Base-by-base conservation (phyloP, 2,113 vertebrate genomes). In the Onychostruthus taczanowskii region DNA sequence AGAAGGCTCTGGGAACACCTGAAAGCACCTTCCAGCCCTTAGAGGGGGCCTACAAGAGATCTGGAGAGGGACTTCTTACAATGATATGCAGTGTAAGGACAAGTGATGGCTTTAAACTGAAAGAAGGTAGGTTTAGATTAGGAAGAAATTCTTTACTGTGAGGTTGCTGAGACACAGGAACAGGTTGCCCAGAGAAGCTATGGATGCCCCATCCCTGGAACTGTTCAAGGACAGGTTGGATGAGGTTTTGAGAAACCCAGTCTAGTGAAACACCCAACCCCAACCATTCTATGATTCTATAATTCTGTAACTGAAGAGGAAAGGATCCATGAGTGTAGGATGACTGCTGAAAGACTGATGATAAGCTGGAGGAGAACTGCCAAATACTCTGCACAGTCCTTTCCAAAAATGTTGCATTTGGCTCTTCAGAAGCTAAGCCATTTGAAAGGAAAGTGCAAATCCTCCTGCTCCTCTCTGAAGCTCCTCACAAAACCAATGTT, bases 401-500 rank as follows among this genome's bases (percentile, higher is more conserved):
- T 39, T 55, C 55, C 21, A 74, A 83, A 88, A 58, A 31, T 12
- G 31, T 15, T 69, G 24, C 39, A 59, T 59, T 50, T 86, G 43
- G 55, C 50, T 88, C 52, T 43, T 85, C 35, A 87, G 68, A 73
- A 82, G 27, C 23, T 24, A 33, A 76, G 27, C 56, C 26, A 28
- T 83, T 93, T 6, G 4, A 85, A 82, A 46, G 23, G 4, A n/a
- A 93, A 90, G 19, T 12, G 39, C 31, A 77, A n/a, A 39, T 77
- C 30, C 55, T 90, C 41, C 61, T 37, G 58, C 3, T 5, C 30
- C 21, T 19, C 72, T 50, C 59, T 44, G 3, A 77, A 67, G 27
- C 23, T 35, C 31, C 23, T 74, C 64, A 66, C 64, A 55, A 80
- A 77, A 77, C 22, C 0, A 0, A 39, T 3, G 1, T 5, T 6